Percentiles rank a stretch among this genome's conserved stretches.
Conservation (phyloP, 2,888 invertebrate genomes). For the Ectemnius cavifrons region DNA sequence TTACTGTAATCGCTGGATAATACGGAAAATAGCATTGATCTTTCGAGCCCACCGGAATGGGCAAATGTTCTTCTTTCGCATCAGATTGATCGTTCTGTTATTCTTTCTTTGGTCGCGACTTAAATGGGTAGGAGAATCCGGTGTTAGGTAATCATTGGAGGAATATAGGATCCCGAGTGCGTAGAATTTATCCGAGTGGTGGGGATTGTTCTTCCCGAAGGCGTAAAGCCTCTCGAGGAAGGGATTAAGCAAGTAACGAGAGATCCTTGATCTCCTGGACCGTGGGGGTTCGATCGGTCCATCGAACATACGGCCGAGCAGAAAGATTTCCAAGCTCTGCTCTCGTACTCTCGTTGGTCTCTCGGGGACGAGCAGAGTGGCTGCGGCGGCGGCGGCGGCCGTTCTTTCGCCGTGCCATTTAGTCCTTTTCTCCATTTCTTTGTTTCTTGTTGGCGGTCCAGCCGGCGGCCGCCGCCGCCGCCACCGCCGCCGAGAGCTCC, state of each 20-base stretch:
- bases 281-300: constrained; percentile 8
- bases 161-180: neutral
- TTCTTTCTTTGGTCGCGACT: too few relatives aligned
- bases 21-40: constrained; percentile 42
- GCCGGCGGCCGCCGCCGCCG: constrained; percentile 15
- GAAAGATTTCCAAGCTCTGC: constrained; percentile 19
- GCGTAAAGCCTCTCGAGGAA: constrained; percentile 13
- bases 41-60: neutral
- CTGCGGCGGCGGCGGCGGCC: constrained; percentile 45
- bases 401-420: constrained; percentile 28
- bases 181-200: constrained; percentile 1
- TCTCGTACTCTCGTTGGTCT: constrained; percentile 41
- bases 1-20: constrained; percentile 52
- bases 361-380: neutral
- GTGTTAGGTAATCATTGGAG: neutral
- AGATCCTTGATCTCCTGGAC: constrained; percentile 7
- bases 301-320: constrained; percentile 14
- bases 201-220: neutral
- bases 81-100: neutral
- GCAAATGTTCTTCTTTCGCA: neutral
- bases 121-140: neutral
- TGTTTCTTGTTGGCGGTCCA: constrained; percentile 34
- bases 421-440: constrained; percentile 60
- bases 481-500: constrained; percentile 53
- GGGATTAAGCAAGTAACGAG: constrained; percentile 47